A percentile compares a stretch with the other conserved stretches of the same genome.
Evolutionary conservation across 2,888 invertebrate genomes (phyloP).

Genomic region (Cheilosia vulpina): DNA sequence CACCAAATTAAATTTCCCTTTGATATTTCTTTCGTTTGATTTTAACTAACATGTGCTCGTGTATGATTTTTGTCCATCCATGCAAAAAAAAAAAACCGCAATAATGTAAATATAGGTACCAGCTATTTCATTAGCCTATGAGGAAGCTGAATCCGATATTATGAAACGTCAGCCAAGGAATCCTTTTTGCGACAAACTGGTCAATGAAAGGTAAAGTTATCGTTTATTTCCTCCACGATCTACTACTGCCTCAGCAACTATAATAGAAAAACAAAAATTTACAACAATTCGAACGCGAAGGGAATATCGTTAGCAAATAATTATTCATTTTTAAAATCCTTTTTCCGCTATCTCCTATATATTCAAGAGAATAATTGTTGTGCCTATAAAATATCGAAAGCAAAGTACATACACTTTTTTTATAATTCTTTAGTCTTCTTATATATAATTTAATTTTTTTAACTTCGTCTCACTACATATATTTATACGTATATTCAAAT

Average conservation of each 20-base stretch:
- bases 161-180: conserved; percentile 99
- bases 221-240: conserved; percentile 77
- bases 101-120: conserved; percentile 88
- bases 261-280: conserved; percentile 39
- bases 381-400: conserved; percentile 71
- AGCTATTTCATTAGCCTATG: conserved; percentile 99
- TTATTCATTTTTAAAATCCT: conserved; percentile 16
- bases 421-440: conserved; percentile 16
- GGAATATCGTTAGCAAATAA: conserved; percentile 53
- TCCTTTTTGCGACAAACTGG: conserved; percentile 98
- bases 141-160: conserved; percentile 99
- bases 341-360: conserved; percentile 46
- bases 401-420: conserved; percentile 73
- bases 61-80: conserved; percentile 71
- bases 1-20: conserved; percentile 40
- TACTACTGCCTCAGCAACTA: conserved; percentile 79
- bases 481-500: conserved; percentile 38
- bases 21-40: conserved; percentile 55
- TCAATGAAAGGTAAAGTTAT: conserved; percentile 96
- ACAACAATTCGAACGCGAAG: conserved; percentile 69
- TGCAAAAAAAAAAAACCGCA: conserved; percentile 76
- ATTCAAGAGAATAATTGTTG: conserved; percentile 42
- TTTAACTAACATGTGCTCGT: conserved; percentile 74
- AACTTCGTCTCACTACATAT: conserved; percentile 56
- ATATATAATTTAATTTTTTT: conserved; percentile 51